Conservation (phyloP, 2,888 invertebrate genomes). For the Eristalis pertinax region DNA sequence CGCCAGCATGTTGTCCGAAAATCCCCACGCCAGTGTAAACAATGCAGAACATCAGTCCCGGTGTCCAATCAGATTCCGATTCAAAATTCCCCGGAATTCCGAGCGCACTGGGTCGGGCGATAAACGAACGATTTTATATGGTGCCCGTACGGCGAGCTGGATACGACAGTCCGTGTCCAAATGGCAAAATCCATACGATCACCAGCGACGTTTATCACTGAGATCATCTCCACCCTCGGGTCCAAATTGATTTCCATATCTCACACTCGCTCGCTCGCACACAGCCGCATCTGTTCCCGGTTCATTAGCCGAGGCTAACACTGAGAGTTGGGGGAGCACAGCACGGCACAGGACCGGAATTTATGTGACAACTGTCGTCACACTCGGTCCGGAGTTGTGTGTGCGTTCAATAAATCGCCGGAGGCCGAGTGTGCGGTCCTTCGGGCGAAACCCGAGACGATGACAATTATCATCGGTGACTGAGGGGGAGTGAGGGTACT, state of each 20-base stretch:
- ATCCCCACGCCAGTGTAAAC: not conserved
- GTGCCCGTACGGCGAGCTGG: not conserved
- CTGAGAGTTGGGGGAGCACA: not conserved
- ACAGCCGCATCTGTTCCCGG: not conserved
- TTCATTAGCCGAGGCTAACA: not conserved
- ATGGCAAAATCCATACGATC: slow-evolving; percentile 19
- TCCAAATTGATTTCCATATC: slow-evolving; percentile 30
- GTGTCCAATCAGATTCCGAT: not conserved
- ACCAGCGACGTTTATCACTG: slow-evolving; percentile 2
- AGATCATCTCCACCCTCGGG: slow-evolving; percentile 20
- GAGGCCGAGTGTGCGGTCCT: slow-evolving; percentile 34
- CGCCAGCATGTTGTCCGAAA: slow-evolving; percentile 33
- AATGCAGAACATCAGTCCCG: not conserved
- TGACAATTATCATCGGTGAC: slow-evolving; percentile 24
- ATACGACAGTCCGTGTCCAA: not conserved
- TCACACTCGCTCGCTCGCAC: not conserved
- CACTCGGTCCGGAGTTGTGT: slow-evolving; percentile 3
- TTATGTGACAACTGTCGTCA: slow-evolving; percentile 52
- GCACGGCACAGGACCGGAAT: not conserved
- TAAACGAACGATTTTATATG: slow-evolving; percentile 1
- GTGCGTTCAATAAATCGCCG: slow-evolving; percentile 29
- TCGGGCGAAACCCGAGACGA: slow-evolving; percentile 50
- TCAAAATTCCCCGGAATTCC: not conserved
- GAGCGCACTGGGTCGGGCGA: not conserved
- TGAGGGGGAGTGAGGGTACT: not conserved